Base-by-base conservation (phyloP, 2,888 invertebrate species). In the Pseudococcus longispinus region DNA sequence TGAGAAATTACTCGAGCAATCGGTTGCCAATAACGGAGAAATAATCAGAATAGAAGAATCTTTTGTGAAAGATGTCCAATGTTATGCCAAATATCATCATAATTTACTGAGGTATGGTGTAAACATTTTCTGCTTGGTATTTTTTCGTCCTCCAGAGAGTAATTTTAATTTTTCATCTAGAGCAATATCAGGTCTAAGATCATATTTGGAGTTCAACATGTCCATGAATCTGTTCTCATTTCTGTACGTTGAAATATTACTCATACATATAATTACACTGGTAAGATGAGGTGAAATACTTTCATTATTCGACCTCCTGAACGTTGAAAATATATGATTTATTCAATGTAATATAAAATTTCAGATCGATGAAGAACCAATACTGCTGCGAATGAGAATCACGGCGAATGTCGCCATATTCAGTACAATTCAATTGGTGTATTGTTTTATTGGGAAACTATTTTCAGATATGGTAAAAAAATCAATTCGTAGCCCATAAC, bases 191-290 rank as follows among this genome's bases (percentile, higher is more conserved):
- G 11, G 15, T 1, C 8, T 70, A 5, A 70, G 18, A 29, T 29
- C 70, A 15, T 70, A 70, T 18, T 70, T 70, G 70, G 70, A 70
- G 20, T 70, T 70, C 70, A 70, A 70, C 18, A 70, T 70, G 29
- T 70, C 70, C 18, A 70, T 13, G 15, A 70, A 70, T 70, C 29
- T 70, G 70, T 70, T 70, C 6, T 29, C 70, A 29, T 70, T 70
- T 29, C 6, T 70, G 18, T 70, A 70, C 32, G 70, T 70, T 15
- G 70, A 70, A 18, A 70, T 70, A 29, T 29, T 70, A 29, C 70
- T 70, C 70, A 18, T 70, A 18, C 15, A 70, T 29, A 29, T 70
- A 29, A 70, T 70, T 18, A 70, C 70, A 18, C 18, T 70, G 70
- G 70, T 70, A 70, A 70, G 32, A 46, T 37, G 2, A 2, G 37